phyloP scores from a whole-genome alignment of 2,888 invertebrate species.

The Pharmacophagus antenor region DNA sequence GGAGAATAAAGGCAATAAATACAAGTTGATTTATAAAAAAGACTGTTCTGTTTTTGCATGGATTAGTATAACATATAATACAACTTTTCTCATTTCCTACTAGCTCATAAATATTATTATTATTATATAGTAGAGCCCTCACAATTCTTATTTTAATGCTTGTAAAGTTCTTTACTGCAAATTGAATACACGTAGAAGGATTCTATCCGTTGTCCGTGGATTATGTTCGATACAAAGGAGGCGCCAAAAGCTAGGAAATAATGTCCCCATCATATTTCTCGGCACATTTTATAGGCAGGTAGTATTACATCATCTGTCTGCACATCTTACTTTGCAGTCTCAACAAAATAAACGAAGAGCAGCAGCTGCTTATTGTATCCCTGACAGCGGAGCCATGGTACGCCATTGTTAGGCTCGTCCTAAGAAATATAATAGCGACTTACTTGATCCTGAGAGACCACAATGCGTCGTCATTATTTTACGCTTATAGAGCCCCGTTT shows the following conservation, averaged over 20 bases:
- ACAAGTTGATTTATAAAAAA: too few relatives aligned
- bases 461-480: conserved; percentile 72
- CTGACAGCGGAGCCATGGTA: conserved; percentile 69
- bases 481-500: conserved; percentile 55
- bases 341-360: conserved; percentile 61
- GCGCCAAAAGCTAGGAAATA: conserved; percentile 46
- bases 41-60: too few relatives aligned
- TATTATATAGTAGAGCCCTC: neutral
- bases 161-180: conserved; percentile 7
- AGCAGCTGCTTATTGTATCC: conserved; percentile 73
- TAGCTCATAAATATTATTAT: neutral
- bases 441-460: conserved; percentile 67
- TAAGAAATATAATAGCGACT: conserved; percentile 75
- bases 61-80: too few relatives aligned
- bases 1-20: too few relatives aligned
- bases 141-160: conserved; percentile 16
- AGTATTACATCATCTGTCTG: conserved; percentile 58
- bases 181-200: conserved; percentile 11
- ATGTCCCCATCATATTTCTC: conserved; percentile 48
- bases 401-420: conserved; percentile 63
- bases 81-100: neutral
- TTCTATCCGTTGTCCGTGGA: conserved; percentile 21
- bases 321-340: conserved; percentile 56
- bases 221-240: conserved; percentile 41
- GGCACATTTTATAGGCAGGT: conserved; percentile 56